A percentile compares a stretch with the other conserved stretches of the same genome.
These are phyloP conservation scores for Lytechinus pictus DNA, from an alignment of 35 echinoderm and acorn worm genomes.

Conservation along the genomic window DNA sequence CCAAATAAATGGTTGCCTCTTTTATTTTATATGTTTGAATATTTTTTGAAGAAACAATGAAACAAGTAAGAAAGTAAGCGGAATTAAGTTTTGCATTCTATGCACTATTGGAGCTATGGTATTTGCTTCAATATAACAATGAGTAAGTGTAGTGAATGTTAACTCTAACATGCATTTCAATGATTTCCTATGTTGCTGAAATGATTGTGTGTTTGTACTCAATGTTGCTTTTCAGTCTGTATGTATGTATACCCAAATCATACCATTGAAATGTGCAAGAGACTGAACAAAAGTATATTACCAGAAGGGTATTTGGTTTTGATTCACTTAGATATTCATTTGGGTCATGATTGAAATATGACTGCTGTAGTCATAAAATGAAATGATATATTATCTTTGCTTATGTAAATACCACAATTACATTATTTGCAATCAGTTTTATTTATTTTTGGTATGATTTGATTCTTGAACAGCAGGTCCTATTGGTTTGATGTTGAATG, in stretches of 20 bases:
- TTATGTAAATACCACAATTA: neutral
- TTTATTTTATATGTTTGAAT: neutral
- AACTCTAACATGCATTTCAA: neutral
- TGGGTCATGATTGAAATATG: no score
- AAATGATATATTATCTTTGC: neutral
- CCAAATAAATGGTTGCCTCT: neutral
- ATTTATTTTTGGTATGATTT: neutral
- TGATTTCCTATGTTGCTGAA: neutral
- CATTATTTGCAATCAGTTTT: neutral
- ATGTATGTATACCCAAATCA: neutral
- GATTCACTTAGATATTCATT: no score
- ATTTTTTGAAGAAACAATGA: neutral
- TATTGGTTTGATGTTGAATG: neutral
- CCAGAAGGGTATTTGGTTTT: no score
- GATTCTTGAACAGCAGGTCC: neutral
- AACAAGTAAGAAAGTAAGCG: slow-evolving; percentile 13
- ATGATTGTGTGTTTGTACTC: neutral
- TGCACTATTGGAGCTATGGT: neutral
- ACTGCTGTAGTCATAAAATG: neutral
- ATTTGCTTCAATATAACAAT: neutral
- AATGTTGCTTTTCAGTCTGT: neutral
- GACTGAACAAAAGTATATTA: no score
- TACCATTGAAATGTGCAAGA: no score
- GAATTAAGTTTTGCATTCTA: slow-evolving; percentile 20
- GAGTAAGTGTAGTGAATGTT: neutral